Evolutionary conservation across 2,113 vertebrate genomes (phyloP), one percentile per base, ranked within the genome.

Genomic region (Dasypus novemcinctus): DNA sequence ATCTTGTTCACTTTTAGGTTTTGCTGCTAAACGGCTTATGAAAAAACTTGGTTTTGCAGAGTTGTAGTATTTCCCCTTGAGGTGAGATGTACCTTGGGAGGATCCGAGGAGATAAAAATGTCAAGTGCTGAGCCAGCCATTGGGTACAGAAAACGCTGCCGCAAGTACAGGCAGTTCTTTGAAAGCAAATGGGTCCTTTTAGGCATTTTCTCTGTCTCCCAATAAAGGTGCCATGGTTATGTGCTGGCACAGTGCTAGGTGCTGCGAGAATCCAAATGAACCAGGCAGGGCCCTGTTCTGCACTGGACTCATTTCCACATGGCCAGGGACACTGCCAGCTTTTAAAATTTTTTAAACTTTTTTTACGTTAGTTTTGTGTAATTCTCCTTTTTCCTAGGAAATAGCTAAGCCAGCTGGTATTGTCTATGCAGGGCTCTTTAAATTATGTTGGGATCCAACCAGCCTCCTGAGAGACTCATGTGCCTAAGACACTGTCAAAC

Each of bases 391-490:
- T 87, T 18, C 57, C 54, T 59, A 38, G 72, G 38, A 41, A 72
- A 27, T 72, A 23, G 10, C 38, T 72, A 41, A 72, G 38, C 23
- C 69, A 38, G 21, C 38, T 72, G 36, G 29, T 91, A 18, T 76
- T 90, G 90, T 83, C 90, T 49, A 15, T 43, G 36, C 36, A 2
- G 49, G 80, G 33, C 63, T 89, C 2, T 94, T 86, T 92, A 86
- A 93, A 14, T 87, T 49, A 25, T 29, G 38, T 87, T 75, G 71
- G 83, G 79, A 29, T 68, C 36, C 66, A 61, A 69, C 36, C 74
- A 88, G n/a, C 68, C 52, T 49, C n/a, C 66, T 85, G 52, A 31
- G 17, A 46, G 0, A 83, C 63, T 52, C 0, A 12, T 52, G 21
- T 57, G 61, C 27, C 13, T 59, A 17, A 11, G 49, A 25, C 66